Evolutionary conservation across 1,140 invertebrate genomes (phyloP).

Genomic region (Cydia pomonella): DNA sequence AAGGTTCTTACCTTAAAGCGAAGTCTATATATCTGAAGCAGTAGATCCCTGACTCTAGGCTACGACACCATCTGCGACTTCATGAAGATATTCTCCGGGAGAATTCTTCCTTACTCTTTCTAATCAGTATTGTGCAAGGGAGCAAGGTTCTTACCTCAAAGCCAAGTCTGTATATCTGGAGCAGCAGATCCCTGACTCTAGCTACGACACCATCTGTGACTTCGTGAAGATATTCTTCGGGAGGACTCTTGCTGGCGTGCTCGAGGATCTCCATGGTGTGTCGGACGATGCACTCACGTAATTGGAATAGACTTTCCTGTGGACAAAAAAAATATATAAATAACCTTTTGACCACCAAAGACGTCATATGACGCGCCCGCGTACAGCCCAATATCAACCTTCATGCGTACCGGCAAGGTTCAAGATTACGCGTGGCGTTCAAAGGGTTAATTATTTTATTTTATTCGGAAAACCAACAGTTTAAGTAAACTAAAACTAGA

Average conservation of each 20-base stretch:
- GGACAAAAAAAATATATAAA: too few species aligned
- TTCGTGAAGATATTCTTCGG: slow-evolving; percentile 73
- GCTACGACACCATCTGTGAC: slow-evolving; percentile 63
- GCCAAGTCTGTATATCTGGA: slow-evolving; percentile 93
- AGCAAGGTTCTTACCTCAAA: slow-evolving; percentile 85
- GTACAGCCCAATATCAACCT: too few species aligned
- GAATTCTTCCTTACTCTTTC: neutral
- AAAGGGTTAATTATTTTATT: too few species aligned
- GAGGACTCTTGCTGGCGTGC: slow-evolving; percentile 37
- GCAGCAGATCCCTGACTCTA: slow-evolving; percentile 89
- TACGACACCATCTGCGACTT: neutral
- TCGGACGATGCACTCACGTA: slow-evolving; percentile 58
- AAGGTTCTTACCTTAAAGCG: slow-evolving; percentile 87
- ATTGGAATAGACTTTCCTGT: slow-evolving; percentile 62
- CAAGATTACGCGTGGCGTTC: too few species aligned
- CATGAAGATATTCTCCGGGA: neutral
- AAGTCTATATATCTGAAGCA: slow-evolving; percentile 91
- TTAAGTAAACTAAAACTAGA: too few species aligned
- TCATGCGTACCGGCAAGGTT: too few species aligned
- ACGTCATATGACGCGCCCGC: too few species aligned
- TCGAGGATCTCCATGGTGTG: slow-evolving; percentile 60
- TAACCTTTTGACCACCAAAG: too few species aligned
- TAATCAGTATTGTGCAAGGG: neutral
- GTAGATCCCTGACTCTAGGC: neutral
- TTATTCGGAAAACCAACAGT: too few species aligned